phyloP scores from a whole-genome alignment of 2,113 vertebrate genomes.

The Callithrix jacchus region DNA sequence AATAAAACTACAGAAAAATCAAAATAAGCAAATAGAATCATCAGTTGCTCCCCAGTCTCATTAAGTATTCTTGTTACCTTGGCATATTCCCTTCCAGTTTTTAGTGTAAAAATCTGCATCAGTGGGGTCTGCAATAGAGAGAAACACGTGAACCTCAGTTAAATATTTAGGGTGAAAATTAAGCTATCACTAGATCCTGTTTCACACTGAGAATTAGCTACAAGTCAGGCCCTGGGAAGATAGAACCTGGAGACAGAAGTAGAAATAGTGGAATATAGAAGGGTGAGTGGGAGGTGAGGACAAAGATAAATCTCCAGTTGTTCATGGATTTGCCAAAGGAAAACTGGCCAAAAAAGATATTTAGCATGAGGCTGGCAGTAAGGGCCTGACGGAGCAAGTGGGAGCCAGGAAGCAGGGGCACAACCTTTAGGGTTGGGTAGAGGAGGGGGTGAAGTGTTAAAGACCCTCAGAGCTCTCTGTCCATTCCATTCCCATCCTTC shows the following conservation, averaged over 20 bases:
- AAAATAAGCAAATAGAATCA: neutral
- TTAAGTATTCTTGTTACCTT: neutral
- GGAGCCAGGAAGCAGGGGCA: neutral
- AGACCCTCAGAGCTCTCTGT: neutral
- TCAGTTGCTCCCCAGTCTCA: neutral
- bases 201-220: neutral
- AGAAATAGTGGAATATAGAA: neutral
- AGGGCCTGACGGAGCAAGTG: neutral
- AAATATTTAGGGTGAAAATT: neutral
- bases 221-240: neutral
- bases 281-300: neutral
- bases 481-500: no score
- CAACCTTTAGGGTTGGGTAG: neutral
- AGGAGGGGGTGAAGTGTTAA: neutral
- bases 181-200: neutral
- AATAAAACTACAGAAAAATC: neutral
- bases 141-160: neutral
- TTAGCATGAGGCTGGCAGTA: neutral
- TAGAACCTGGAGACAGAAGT: neutral
- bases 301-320: neutral
- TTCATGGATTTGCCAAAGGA: neutral
- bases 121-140: neutral
- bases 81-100: neutral
- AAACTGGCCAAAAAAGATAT: neutral
- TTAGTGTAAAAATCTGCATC: neutral